Evolutionary conservation across 2,888 invertebrate species (phyloP).

Genomic region (Macrophya alboannulata): DNA sequence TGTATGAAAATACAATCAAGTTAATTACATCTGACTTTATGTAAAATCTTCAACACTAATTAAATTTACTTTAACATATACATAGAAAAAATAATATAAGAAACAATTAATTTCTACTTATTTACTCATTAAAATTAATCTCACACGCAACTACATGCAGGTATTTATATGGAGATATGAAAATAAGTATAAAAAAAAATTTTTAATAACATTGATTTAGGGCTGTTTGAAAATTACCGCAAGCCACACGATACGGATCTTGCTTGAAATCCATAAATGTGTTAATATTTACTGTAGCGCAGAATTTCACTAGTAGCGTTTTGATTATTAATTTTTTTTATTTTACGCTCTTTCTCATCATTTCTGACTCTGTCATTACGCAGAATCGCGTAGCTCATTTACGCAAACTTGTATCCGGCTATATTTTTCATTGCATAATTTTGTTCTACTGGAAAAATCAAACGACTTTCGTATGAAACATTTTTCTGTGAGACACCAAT

Average conservation of each 20-base stretch:
- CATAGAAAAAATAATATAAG: neutral
- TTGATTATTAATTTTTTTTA: neutral
- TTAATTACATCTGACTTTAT: conserved; percentile 38
- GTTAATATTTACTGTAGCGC: neutral
- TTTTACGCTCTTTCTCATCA: neutral
- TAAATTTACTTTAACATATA: neutral
- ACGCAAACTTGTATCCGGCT: neutral
- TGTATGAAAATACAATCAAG: conserved; percentile 50
- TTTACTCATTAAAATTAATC: conserved; percentile 1
- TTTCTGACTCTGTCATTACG: neutral
- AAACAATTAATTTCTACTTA: neutral
- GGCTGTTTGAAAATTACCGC: neutral
- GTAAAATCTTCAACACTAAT: neutral
- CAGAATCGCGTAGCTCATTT: neutral
- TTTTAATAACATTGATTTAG: neutral
- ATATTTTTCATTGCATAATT: too few species aligned
- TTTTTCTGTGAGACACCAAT: too few species aligned
- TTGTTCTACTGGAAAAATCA: too few species aligned
- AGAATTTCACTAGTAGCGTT: neutral
- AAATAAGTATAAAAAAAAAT: neutral
- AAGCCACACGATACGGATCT: neutral
- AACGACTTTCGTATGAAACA: too few species aligned
- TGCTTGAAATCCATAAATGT: neutral
- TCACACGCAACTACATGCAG: neutral
- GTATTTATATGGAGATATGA: neutral